A percentile compares a stretch with the other conserved stretches of the same genome.
phyloP scores from a whole-genome alignment of 2,888 invertebrate species.

The Malachius bipustulatus region DNA sequence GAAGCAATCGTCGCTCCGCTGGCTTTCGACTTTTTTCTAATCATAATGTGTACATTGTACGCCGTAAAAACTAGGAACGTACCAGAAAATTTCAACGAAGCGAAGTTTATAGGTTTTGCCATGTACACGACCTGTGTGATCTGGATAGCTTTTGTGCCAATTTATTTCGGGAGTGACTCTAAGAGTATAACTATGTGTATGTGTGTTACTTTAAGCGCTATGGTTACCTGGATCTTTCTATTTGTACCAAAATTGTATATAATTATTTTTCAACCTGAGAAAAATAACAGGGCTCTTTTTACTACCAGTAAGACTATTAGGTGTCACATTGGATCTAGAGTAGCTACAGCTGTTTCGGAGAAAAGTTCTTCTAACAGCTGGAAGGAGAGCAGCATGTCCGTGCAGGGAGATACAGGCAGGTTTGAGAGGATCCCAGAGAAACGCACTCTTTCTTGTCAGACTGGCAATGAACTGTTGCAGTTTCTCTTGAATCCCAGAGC shows the following conservation, averaged over 20 bases:
- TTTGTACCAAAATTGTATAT: slow-evolving; percentile 69
- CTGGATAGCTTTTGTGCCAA: slow-evolving; percentile 67
- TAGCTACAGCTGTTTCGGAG: slow-evolving; percentile 36
- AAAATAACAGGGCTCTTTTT: slow-evolving; percentile 63
- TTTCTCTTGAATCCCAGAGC: slow-evolving; percentile 28
- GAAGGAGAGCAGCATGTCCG: slow-evolving; percentile 25
- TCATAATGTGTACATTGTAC: slow-evolving; percentile 62
- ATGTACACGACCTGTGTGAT: slow-evolving; percentile 71
- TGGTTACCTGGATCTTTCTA: slow-evolving; percentile 58
- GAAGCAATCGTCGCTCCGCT: slow-evolving; percentile 51
- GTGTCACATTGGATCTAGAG: slow-evolving; percentile 50
- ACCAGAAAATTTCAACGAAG: slow-evolving; percentile 74
- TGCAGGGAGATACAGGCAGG: slow-evolving; percentile 16
- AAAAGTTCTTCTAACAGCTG: slow-evolving; percentile 33
- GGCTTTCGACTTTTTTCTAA: slow-evolving; percentile 58
- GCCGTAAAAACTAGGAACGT: slow-evolving; percentile 68
- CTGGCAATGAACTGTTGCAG: slow-evolving; percentile 33
- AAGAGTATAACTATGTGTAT: slow-evolving; percentile 48
- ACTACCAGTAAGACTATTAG: slow-evolving; percentile 61
- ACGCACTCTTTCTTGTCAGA: slow-evolving; percentile 36
- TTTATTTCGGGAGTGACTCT: slow-evolving; percentile 59
- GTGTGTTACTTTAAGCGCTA: slow-evolving; percentile 61
- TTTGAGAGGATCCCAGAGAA: slow-evolving; percentile 22
- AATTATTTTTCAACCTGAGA: slow-evolving; percentile 60
- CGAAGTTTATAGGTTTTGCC: slow-evolving; percentile 62